These are phyloP conservation scores for Yponomeuta sedellus DNA, from an alignment of 2,888 invertebrate species.

Conservation along the genomic window DNA sequence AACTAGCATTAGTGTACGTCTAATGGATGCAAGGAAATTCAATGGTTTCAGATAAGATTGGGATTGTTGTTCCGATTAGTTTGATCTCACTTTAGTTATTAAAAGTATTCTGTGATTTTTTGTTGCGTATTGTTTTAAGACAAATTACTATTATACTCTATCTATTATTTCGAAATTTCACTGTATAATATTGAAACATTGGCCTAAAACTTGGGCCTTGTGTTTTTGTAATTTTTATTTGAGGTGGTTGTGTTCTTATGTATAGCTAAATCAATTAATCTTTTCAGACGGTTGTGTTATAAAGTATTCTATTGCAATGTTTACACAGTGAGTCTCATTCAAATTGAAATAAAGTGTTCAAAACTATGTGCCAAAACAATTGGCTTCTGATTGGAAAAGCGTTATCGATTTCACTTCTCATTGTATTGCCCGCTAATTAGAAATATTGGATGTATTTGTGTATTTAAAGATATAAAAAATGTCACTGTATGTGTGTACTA, in stretches of 20 bases:
- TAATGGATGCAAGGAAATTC: neutral
- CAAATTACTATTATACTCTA: neutral
- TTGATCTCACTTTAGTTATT: neutral
- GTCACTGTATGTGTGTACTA: conserved; percentile 18
- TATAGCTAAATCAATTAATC: too few species aligned
- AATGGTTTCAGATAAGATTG: too few species aligned
- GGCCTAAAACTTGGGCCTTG: neutral
- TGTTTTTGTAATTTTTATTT: neutral
- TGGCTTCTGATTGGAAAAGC: conserved; percentile 15
- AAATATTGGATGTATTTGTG: conserved; percentile 3
- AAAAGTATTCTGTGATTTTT: conserved; percentile 7
- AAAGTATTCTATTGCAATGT: neutral
- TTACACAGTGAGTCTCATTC: neutral
- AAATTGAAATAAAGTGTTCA: conserved; percentile 9
- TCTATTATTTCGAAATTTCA: neutral
- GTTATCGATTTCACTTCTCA: conserved; percentile 9
- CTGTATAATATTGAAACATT: neutral
- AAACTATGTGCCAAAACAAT: conserved; percentile 1
- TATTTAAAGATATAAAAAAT: conserved; percentile 8
- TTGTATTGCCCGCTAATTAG: conserved; percentile 13
- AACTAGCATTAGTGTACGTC: neutral
- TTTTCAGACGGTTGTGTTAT: neutral
- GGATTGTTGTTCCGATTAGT: too few species aligned
- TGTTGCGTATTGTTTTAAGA: neutral
- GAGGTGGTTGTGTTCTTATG: too few species aligned